phyloP scores from a whole-genome alignment of 2,113 vertebrate genomes.

The Syngnathus scovelli region DNA sequence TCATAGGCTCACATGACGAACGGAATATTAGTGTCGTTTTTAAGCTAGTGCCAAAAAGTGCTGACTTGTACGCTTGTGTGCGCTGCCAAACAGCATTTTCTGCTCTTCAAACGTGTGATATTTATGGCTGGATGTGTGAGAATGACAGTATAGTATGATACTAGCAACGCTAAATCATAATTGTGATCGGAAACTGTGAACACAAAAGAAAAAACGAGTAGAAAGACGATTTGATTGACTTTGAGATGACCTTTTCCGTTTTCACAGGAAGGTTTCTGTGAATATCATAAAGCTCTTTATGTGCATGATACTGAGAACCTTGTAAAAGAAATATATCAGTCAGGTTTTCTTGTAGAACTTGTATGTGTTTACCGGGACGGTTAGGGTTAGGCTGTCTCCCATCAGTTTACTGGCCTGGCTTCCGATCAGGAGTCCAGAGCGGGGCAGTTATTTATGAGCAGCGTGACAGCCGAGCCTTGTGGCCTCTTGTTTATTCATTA shows the following conservation, averaged over 20 bases:
- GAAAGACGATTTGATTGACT: slow-evolving; percentile 8
- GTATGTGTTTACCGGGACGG: too few relatives aligned
- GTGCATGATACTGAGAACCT: slow-evolving; percentile 56
- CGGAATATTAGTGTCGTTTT: slow-evolving; percentile 53
- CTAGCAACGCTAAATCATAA: not conserved
- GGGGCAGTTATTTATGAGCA: slow-evolving; percentile 62
- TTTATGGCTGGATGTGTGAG: not conserved
- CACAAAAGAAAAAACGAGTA: slow-evolving; percentile 5
- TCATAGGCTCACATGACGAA: slow-evolving; percentile 46
- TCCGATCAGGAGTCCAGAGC: slow-evolving; percentile 45
- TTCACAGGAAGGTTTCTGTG: slow-evolving; percentile 51
- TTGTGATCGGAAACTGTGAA: slow-evolving; percentile 2
- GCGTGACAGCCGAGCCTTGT: slow-evolving; percentile 39
- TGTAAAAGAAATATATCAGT: slow-evolving; percentile 63
- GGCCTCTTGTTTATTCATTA: slow-evolving; percentile 49
- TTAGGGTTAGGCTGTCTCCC: slow-evolving; percentile 22
- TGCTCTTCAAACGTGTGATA: not conserved
- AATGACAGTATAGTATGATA: not conserved
- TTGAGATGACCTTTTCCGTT: slow-evolving; percentile 15
- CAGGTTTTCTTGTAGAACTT: slow-evolving; percentile 54
- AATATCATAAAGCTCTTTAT: slow-evolving; percentile 29
- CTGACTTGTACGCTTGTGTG: slow-evolving; percentile 24
- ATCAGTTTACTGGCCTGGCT: slow-evolving; percentile 44
- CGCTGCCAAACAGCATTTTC: not conserved
- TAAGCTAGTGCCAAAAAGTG: slow-evolving; percentile 30